phyloP scores from a whole-genome alignment of 2,797 vertebrate genomes.

The Artibeus lituratus region DNA sequence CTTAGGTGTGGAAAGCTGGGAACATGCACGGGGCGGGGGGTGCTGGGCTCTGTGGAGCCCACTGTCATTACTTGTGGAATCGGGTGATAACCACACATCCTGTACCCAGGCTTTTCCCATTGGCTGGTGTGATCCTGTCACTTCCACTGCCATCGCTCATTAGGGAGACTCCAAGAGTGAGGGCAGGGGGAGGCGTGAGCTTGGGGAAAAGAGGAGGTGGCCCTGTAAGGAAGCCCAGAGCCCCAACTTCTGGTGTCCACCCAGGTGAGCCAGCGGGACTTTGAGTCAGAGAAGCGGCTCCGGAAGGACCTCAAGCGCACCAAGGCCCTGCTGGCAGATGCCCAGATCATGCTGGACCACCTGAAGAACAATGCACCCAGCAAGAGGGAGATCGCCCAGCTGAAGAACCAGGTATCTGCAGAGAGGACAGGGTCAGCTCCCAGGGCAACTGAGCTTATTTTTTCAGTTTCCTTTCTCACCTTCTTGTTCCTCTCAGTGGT shows the following conservation, averaged over 20 bases:
- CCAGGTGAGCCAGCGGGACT: slow-evolving; percentile 91
- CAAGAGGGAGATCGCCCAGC: slow-evolving; percentile 97
- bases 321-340: slow-evolving; percentile 94
- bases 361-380: slow-evolving; percentile 97
- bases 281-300: slow-evolving; percentile 93
- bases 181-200: background rate
- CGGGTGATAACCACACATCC: background rate
- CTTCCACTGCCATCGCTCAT: background rate
- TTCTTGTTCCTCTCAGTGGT: background rate
- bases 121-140: background rate
- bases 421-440: background rate
- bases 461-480: background rate
- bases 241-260: background rate
- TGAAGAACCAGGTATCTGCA: slow-evolving; percentile 93
- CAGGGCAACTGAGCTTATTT: background rate
- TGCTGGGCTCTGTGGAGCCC: background rate
- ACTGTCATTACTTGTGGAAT: background rate
- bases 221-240: background rate
- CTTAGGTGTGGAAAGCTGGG: background rate
- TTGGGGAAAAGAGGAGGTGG: background rate
- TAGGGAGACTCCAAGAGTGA: background rate
- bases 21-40: fast-evolving
- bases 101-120: background rate
- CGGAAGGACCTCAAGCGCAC: slow-evolving; percentile 97
- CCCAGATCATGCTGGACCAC: slow-evolving; percentile 99